These are phyloP conservation scores for Probaryconus sp. DNA, from an alignment of 1,140 invertebrate genomes.

Conservation along the genomic window DNA sequence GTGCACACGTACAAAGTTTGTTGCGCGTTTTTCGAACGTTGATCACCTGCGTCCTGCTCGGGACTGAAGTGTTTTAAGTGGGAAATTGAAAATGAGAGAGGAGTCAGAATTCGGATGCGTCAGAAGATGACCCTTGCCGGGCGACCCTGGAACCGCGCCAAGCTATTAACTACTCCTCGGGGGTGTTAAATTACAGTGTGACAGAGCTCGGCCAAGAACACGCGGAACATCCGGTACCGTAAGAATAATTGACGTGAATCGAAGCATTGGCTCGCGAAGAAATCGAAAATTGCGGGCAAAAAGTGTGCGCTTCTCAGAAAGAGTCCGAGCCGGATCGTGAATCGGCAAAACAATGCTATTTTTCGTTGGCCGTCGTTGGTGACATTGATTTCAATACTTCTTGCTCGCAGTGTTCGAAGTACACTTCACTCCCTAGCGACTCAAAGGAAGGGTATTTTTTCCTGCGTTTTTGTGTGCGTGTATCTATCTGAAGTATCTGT, in stretches of 20 bases:
- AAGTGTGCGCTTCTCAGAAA: slow-evolving; percentile 1
- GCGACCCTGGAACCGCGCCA: slow-evolving; percentile 15
- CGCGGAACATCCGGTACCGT: not conserved
- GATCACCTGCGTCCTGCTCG: too few relatives aligned
- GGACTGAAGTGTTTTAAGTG: too few relatives aligned
- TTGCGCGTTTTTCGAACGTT: too few relatives aligned
- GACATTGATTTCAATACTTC: too few relatives aligned
- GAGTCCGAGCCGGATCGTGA: not conserved
- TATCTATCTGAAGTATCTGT: slow-evolving; percentile 2
- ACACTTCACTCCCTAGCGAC: slow-evolving; percentile 2
- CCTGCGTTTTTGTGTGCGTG: not conserved
- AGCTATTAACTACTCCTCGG: slow-evolving; percentile 18
- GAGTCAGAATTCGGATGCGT: too few relatives aligned
- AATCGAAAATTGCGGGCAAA: not conserved
- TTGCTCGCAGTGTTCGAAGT: not conserved
- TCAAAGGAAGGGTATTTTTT: not conserved
- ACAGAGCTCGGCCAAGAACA: slow-evolving; percentile 3
- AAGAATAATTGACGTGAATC: slow-evolving; percentile 3
- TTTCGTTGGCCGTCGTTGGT: too few relatives aligned
- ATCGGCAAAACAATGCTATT: not conserved
- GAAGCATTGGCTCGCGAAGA: not conserved
- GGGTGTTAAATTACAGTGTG: slow-evolving; percentile 7
- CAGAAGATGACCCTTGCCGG: slow-evolving; percentile 13
- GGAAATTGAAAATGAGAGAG: too few relatives aligned
- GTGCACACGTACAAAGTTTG: too few relatives aligned